Percentiles rank a stretch among this genome's conserved stretches.
Conservation (phyloP, 2,888 invertebrate species). For the Priocnemis perturbator region DNA sequence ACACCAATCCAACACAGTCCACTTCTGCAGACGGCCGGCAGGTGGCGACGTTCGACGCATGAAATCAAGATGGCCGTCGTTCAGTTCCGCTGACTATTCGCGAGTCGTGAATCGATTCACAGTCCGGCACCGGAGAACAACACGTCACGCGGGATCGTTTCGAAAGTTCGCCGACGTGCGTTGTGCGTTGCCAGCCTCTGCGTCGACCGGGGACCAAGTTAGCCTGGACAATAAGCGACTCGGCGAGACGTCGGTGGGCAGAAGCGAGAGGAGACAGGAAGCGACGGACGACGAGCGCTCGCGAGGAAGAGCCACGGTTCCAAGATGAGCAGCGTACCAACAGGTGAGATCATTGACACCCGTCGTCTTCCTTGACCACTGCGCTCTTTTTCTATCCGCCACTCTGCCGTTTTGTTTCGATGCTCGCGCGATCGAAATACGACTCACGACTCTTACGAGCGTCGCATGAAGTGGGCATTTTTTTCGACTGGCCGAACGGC, state of each 20-base stretch:
- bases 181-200: conserved; percentile 15
- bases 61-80: conserved; percentile 55
- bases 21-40: too few species aligned
- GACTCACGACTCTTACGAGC: too few species aligned
- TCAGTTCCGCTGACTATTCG: conserved; percentile 28
- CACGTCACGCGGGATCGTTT: conserved; percentile 47
- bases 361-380: conserved; percentile 24
- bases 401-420: conserved; percentile 10
- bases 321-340: conserved; percentile 70
- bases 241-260: too few species aligned
- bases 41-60: too few species aligned
- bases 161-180: conserved; percentile 37
- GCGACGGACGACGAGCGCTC: conserved; percentile 4
- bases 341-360: conserved; percentile 63
- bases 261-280: background rate
- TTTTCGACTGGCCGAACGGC: too few species aligned
- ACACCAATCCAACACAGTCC: too few species aligned
- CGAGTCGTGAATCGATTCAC: conserved; percentile 57
- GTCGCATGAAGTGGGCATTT: too few species aligned
- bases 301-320: too few species aligned
- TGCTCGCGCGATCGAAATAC: background rate
- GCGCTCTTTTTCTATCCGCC: conserved; percentile 15
- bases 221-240: background rate
- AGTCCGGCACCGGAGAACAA: conserved; percentile 47
- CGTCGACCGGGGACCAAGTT: too few species aligned